These are phyloP conservation scores for Brachionus plicatilis DNA, from an alignment of 1,140 invertebrate genomes.

Conservation along the genomic window DNA sequence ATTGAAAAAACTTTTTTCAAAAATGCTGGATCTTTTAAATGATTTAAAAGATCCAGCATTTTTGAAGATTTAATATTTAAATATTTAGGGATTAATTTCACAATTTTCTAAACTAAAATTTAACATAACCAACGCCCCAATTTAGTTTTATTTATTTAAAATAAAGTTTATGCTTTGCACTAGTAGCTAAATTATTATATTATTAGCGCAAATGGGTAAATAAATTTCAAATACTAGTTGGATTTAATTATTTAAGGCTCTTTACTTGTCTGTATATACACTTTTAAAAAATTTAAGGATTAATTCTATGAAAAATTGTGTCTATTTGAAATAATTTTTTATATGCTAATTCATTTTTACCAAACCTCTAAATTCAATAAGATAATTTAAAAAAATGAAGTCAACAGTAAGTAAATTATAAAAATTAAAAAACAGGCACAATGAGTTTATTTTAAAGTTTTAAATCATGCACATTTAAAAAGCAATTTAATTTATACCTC, in stretches of 20 bases:
- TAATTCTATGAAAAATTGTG: neutral
- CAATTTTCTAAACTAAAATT: neutral
- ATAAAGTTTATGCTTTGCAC: neutral
- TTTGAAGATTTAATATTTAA: neutral
- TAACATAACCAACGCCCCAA: neutral
- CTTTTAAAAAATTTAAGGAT: neutral
- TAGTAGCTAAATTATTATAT: neutral
- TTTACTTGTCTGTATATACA: neutral
- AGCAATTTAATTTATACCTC: neutral
- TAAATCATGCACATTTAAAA: too few species aligned
- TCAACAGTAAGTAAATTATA: neutral
- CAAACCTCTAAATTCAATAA: neutral
- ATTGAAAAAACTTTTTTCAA: too few species aligned
- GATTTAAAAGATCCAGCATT: too few species aligned
- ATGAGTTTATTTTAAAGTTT: too few species aligned
- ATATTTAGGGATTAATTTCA: neutral
- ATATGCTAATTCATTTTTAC: neutral
- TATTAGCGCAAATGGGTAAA: too few species aligned
- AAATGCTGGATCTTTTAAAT: too few species aligned
- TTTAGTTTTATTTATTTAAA: neutral
- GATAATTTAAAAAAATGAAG: neutral
- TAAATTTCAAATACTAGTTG: neutral
- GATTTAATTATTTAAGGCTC: neutral
- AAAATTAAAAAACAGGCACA: neutral
- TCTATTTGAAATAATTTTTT: neutral